A percentile compares a stretch with the other conserved stretches of the same genome.
Conservation (phyloP, 2,888 invertebrate species). For the Eristalis intricaria region DNA sequence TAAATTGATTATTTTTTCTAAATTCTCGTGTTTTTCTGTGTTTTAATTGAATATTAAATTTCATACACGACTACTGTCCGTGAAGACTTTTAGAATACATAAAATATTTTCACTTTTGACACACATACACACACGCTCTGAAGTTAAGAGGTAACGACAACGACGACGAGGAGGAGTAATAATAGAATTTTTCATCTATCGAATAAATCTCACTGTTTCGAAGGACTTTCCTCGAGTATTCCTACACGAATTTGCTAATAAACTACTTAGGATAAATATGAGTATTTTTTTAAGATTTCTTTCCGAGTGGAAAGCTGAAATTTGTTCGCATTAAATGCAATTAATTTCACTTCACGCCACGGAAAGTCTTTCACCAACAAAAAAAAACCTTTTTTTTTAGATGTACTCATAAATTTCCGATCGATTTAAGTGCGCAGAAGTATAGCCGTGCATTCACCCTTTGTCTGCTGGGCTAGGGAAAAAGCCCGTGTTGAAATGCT, state of each 20-base stretch:
- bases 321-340: constrained; percentile 56
- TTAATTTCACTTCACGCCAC: constrained; percentile 55
- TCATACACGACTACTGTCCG: constrained; percentile 10
- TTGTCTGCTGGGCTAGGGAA: constrained; percentile 20
- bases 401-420: constrained; percentile 64
- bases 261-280: constrained; percentile 18
- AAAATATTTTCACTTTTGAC: neutral
- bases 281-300: constrained; percentile 27
- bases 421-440: constrained; percentile 71
- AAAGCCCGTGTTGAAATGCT: constrained; percentile 47
- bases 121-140: neutral
- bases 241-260: constrained; percentile 8
- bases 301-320: constrained; percentile 11
- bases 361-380: constrained; percentile 55
- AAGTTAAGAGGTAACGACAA: neutral
- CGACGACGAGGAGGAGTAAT: neutral
- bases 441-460: constrained; percentile 62
- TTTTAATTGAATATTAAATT: neutral
- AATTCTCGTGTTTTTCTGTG: neutral
- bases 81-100: neutral
- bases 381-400: neutral
- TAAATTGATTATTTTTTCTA: neutral
- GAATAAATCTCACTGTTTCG: constrained; percentile 4
- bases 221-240: constrained; percentile 1
- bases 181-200: constrained; percentile 24